Evolutionary conservation across 2,113 vertebrate species (phyloP).

Genomic region (Bambusicola thoracicus): DNA sequence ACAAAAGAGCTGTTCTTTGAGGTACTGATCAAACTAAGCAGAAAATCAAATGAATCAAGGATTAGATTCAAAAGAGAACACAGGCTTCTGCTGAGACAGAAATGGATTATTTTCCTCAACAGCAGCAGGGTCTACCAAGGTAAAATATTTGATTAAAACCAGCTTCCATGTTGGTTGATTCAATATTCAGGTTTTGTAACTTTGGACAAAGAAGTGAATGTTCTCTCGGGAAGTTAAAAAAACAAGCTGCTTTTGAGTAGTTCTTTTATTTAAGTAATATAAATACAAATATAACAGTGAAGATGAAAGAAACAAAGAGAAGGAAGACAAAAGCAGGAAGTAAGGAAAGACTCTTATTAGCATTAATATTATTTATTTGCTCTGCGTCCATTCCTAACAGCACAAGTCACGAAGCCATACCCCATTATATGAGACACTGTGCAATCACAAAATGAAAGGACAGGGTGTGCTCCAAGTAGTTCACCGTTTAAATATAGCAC

Average conservation of each 20-base stretch:
- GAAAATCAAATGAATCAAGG: neutral
- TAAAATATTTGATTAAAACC: slow-evolving; percentile 6
- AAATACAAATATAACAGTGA: neutral
- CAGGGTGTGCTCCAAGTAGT: slow-evolving; percentile 24
- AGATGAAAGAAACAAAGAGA: neutral
- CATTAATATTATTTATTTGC: neutral
- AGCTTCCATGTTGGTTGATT: neutral
- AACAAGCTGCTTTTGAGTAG: neutral
- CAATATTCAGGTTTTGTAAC: neutral
- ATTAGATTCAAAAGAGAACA: neutral
- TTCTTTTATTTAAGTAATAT: neutral
- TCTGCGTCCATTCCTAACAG: neutral
- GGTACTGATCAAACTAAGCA: slow-evolving; percentile 13
- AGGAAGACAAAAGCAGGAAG: slow-evolving; percentile 21
- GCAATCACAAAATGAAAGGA: slow-evolving; percentile 36
- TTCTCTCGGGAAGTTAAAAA: slow-evolving; percentile 23
- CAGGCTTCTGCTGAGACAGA: neutral
- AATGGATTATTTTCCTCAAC: neutral
- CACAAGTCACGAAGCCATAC: slow-evolving; percentile 12
- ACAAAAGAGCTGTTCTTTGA: neutral
- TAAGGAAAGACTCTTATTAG: neutral
- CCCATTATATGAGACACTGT: slow-evolving; percentile 4
- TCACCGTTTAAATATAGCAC: slow-evolving; percentile 28
- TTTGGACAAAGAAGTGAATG: neutral
- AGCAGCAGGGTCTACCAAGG: neutral